Percentiles rank a stretch among this genome's conserved stretches.
Conservation (phyloP, 2,797 vertebrate genomes). For the Melanotaenia trifasciata region DNA sequence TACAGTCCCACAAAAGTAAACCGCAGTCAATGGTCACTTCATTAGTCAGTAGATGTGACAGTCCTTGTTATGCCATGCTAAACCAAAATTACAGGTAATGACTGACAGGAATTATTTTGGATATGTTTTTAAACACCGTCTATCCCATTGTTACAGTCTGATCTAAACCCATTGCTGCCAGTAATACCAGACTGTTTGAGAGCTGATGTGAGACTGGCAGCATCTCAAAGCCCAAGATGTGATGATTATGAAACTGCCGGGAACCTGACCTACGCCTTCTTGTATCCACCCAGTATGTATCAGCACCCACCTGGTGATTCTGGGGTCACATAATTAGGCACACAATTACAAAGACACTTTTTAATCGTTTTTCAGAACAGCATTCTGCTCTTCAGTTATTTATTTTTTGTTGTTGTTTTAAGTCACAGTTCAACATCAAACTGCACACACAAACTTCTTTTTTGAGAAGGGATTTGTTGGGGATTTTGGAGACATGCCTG, state of each 20-base stretch:
- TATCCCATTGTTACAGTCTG: constrained; percentile 26
- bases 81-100: background rate
- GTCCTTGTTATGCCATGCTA: too few relatives aligned
- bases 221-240: constrained; percentile 82
- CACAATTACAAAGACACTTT: background rate
- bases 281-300: constrained; percentile 88
- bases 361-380: background rate
- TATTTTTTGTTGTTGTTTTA: too few relatives aligned
- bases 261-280: constrained; percentile 82
- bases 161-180: constrained; percentile 38
- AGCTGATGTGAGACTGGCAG: constrained; percentile 84
- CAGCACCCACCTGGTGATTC: background rate
- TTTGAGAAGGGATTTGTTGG: background rate
- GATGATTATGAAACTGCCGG: constrained; percentile 74
- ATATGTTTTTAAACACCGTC: too few relatives aligned
- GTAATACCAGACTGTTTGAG: constrained; percentile 81
- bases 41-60: too few relatives aligned
- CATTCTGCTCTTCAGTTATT: background rate
- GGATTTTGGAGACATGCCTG: background rate
- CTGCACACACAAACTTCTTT: too few relatives aligned
- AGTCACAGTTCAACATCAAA: background rate
- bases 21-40: too few relatives aligned
- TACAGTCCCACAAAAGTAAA: too few relatives aligned
- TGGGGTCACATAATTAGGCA: too few relatives aligned
- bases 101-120: too few relatives aligned